Evolutionary conservation across 2,113 vertebrate genomes (phyloP), one percentile per base, ranked within the genome.

Genomic region (Zeus faber): DNA sequence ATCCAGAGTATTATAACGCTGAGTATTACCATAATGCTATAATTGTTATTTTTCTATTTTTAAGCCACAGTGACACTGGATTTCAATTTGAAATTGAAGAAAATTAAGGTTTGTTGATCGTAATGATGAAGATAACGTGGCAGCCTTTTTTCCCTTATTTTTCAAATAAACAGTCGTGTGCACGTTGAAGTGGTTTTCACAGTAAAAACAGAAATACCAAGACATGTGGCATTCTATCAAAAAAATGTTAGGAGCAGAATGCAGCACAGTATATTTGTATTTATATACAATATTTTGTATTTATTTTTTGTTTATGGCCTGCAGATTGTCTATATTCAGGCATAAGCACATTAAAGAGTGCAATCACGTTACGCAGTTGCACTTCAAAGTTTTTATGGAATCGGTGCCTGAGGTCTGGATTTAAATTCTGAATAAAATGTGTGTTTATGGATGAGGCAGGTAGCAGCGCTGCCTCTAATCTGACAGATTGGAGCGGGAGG

Each of bases 321-420:
- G 31, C 31, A 33, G 31, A 33, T 9, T 2, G 31, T 7, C 40
- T 43, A 81, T 80, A 82, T 86, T 86, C 82, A 76, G 76, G 74
- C 68, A 72, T 65, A 67, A 74, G 72, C 72, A 76, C 77, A 74
- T 83, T 87, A 79, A 82, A 82, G 81, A 87, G 81, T 63, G 76
- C 81, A 83, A 87, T 82, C 82, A 81, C 70, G 67, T 72, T 67
- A 77, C 57, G 72, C 82, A 76, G 79, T 78, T 76, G 81, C 77
- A 82, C 81, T 87, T 87, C 81, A 87, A 85, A 83, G 84, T 85
- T 81, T 86, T 86, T 88, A 81, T 77, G 58, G 74, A 79, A 62
- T 65, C 72, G 40, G 59, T 18, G 78, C 85, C 84, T 4, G 67
- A 68, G 77, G 86, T 84, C 69, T 69, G 75, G 74, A 88, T 87